Conservation (phyloP, 2,113 vertebrate genomes). For the Sisor rabdophorus region DNA sequence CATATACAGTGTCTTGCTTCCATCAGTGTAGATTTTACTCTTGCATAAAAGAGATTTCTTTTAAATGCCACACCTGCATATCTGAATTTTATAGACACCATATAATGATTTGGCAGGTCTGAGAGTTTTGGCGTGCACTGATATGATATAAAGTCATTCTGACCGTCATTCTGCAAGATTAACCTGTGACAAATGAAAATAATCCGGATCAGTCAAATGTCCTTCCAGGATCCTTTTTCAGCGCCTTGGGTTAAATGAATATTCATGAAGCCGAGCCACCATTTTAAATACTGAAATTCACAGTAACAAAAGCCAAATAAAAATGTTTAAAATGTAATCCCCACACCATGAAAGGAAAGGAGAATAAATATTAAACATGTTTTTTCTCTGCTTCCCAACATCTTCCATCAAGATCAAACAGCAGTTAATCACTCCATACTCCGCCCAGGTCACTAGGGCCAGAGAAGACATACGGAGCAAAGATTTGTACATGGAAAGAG, state of each 20-base stretch:
- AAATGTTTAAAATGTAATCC: not conserved
- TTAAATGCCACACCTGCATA: not conserved
- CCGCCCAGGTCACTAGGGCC: slow-evolving; percentile 17
- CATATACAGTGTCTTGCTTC: not conserved
- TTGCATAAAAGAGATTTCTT: not conserved
- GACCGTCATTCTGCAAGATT: slow-evolving; percentile 4
- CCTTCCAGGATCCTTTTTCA: slow-evolving; percentile 11
- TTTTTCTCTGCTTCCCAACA: slow-evolving; percentile 10
- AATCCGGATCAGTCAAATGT: slow-evolving; percentile 2
- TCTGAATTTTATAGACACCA: not conserved
- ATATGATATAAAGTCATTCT: not conserved
- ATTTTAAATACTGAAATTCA: not conserved
- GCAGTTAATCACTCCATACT: slow-evolving; percentile 18
- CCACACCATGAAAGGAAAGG: slow-evolving; percentile 1
- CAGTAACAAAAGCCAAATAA: not conserved
- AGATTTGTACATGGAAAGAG: slow-evolving; percentile 27
- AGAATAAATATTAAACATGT: slow-evolving; percentile 21
- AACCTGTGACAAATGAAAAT: slow-evolving; percentile 9
- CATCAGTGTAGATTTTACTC: not conserved
- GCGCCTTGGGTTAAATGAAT: not conserved
- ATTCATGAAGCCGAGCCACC: not conserved
- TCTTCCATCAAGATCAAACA: slow-evolving; percentile 33
- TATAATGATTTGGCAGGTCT: not conserved
- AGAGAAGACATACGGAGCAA: slow-evolving; percentile 26
- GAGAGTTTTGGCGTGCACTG: not conserved